Base-by-base conservation (phyloP, 2,113 vertebrate genomes). In the Poeciliopsis turrubarensis region DNA sequence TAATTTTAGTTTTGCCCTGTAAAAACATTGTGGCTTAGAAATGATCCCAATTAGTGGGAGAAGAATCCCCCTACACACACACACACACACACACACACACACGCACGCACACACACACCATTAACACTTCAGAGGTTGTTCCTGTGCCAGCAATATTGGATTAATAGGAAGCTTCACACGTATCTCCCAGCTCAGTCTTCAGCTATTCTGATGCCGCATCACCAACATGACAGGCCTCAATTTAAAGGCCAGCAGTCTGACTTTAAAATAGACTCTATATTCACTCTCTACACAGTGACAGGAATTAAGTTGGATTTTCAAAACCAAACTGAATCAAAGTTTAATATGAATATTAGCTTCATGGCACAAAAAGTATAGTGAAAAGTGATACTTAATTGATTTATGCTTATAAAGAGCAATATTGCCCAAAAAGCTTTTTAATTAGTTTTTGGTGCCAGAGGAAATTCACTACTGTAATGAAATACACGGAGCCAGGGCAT, bases 131-230 rank as follows among this genome's bases (percentile, higher is more conserved):
- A 54, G 71, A 86, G 76, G 75, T 69, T 8, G 57, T 65, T 73
- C 79, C 82, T 76, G 73, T 61, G 86, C 87, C 89, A 90, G 76
- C 70, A 71, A 22, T 51, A 73, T 62, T 68, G 72, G 77, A 86
- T 81, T 82, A 88, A 82, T 78, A 82, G 54, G 39, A 84, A 70
- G 77, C 70, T 91, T 89, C 88, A 86, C 89, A 89, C 68, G 1
- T 89, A 30, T 73, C 47, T 27, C 27, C 75, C 57, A 62, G 61
- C 79, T 81, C 37, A 64, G 60, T 74, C 68, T 73, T 71, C 60
- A 72, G 71, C 66, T 63, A 73, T 64, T 85, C 34, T 60, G 77
- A 74, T 67, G 60, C 57, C 85, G 68, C 67, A 37, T 39, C 27
- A 31, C 64, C 57, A 69, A 60, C 44, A 80, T 68, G 25, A 73